Evolutionary conservation across 2,797 vertebrate genomes (phyloP).

Genomic region (Pyrocephalus nanus): DNA sequence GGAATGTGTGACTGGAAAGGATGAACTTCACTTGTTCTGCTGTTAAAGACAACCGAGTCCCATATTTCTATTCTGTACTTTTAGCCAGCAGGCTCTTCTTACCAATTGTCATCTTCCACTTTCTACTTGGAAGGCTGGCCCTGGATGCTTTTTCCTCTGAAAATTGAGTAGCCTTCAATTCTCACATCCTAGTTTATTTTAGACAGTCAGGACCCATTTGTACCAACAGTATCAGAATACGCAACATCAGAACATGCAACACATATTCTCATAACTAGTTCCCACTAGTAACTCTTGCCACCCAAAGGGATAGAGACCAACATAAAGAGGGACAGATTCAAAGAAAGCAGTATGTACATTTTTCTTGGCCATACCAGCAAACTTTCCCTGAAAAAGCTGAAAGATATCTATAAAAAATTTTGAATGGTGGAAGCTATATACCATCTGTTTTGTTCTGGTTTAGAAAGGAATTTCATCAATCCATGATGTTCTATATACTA

Average conservation of each 20-base stretch:
- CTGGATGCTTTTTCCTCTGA: not conserved
- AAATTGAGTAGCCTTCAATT: not conserved
- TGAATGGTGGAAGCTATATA: slow-evolving; percentile 7
- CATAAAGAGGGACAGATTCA: not conserved
- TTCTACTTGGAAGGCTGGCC: not conserved
- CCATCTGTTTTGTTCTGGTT: slow-evolving; percentile 56
- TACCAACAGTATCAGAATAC: not conserved
- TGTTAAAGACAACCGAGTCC: not conserved
- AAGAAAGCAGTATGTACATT: not conserved
- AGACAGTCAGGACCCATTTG: not conserved
- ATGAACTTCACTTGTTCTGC: not conserved
- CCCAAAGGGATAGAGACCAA: not conserved
- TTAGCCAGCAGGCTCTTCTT: not conserved
- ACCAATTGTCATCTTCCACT: not conserved
- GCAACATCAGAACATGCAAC: not conserved
- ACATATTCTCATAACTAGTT: not conserved
- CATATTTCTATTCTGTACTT: not conserved
- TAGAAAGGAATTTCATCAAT: slow-evolving; percentile 12
- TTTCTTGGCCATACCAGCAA: not conserved
- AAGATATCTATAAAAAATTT: not conserved
- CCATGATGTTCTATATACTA: not conserved
- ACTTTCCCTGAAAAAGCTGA: not conserved
- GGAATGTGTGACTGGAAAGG: not conserved
- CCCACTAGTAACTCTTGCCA: not conserved
- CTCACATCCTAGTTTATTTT: not conserved